A percentile compares a stretch with the other conserved stretches of the same genome.
Evolutionary conservation across 2,113 vertebrate genomes (phyloP).

Genomic region (Gambusia affinis): DNA sequence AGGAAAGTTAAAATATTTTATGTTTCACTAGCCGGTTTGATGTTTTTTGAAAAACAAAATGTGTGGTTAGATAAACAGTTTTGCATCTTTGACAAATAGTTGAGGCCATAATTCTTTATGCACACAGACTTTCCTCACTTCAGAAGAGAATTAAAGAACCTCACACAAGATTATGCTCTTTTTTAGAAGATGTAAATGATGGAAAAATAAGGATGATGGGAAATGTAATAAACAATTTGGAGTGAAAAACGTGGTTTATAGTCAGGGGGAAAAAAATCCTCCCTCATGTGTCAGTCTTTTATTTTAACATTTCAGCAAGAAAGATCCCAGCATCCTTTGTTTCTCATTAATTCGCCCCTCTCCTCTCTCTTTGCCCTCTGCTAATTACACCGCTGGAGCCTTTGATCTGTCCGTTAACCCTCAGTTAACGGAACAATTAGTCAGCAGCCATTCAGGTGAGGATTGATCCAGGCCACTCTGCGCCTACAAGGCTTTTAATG

Average conservation of each 20-base stretch:
- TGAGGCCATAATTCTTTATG: no score
- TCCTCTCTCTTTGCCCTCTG: constrained; percentile 35
- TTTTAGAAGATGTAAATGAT: neutral
- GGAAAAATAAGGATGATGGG: constrained; percentile 2
- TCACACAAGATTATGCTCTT: neutral
- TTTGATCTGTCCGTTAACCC: constrained; percentile 79
- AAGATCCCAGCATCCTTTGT: constrained; percentile 60
- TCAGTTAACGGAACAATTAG: constrained; percentile 76
- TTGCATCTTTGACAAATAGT: no score
- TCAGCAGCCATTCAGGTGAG: constrained; percentile 77
- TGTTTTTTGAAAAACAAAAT: no score
- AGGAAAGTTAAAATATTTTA: no score
- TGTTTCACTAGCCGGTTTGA: no score
- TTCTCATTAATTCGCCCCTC: constrained; percentile 61
- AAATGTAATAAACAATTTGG: constrained; percentile 7
- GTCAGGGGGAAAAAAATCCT: neutral
- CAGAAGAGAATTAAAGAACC: no score
- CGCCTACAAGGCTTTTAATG: constrained; percentile 77
- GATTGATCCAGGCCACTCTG: constrained; percentile 67
- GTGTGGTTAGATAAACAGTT: no score
- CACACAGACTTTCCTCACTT: no score
- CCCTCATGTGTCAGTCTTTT: constrained; percentile 13
- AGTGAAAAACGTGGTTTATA: constrained; percentile 1
- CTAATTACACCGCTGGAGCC: constrained; percentile 65
- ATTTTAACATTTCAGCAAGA: constrained; percentile 32